Percentiles rank a stretch among this genome's conserved stretches.
These are phyloP conservation scores for Triplophysa siluroides DNA, from an alignment of 2,113 vertebrate species.

Conservation along the genomic window DNA sequence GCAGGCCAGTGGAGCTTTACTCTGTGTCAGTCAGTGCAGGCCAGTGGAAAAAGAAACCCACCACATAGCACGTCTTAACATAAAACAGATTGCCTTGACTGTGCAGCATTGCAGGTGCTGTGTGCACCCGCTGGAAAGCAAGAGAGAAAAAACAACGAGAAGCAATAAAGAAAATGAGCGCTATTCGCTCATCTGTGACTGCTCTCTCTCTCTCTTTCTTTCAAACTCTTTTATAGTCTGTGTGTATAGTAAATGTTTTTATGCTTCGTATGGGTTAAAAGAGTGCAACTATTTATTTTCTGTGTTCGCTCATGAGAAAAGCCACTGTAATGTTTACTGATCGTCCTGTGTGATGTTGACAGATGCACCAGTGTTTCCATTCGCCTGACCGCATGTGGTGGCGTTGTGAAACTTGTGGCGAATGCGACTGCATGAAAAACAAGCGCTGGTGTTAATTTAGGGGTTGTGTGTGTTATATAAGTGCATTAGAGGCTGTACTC, in stretches of 20 bases:
- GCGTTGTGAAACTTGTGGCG: not conserved
- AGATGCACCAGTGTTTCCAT: conserved; percentile 27
- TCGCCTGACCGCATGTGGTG: not conserved
- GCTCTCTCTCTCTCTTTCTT: not conserved
- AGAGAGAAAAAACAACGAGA: conserved; percentile 14
- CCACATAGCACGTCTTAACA: conserved; percentile 9
- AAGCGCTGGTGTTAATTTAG: not conserved
- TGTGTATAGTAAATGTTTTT: no score
- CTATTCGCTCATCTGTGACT: not conserved
- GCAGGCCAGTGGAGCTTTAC: conserved; percentile 41
- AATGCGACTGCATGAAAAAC: not conserved
- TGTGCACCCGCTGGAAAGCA: conserved; percentile 28
- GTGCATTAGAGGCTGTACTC: not conserved
- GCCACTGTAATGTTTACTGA: conserved; percentile 23
- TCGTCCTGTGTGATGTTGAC: conserved; percentile 37
- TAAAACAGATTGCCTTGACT: conserved; percentile 12
- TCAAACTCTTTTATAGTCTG: conserved; percentile 44
- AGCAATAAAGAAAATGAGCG: conserved; percentile 21
- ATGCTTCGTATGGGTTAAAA: not conserved
- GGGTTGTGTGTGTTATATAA: not conserved
- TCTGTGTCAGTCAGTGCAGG: conserved; percentile 20
- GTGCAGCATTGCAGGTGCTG: conserved; percentile 41
- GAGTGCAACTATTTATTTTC: conserved; percentile 23
- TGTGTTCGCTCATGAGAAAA: not conserved
- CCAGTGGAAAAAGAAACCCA: conserved; percentile 24